Percentiles rank a stretch among this genome's conserved stretches.
phyloP scores from a whole-genome alignment of 2,888 invertebrate genomes.

The Folsomia candida region DNA sequence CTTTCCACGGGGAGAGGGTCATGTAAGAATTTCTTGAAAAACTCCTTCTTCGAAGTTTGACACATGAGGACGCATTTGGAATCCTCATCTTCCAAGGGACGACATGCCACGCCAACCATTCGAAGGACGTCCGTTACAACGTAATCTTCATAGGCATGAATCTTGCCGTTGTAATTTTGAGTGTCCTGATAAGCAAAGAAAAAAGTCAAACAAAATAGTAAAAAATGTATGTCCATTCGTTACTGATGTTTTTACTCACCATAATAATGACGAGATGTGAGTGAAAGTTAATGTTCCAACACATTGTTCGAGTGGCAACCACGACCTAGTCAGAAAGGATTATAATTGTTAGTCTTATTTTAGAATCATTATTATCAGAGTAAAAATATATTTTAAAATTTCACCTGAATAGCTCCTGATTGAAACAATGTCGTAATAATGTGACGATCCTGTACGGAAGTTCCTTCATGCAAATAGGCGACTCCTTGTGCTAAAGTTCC shows the following conservation, averaged over 20 bases:
- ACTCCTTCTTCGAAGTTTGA: slow-evolving; percentile 95
- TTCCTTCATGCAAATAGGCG: slow-evolving; percentile 94
- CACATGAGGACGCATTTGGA: slow-evolving; percentile 95
- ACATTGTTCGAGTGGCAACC: slow-evolving; percentile 86
- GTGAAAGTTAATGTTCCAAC: slow-evolving; percentile 86
- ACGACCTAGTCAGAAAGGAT: slow-evolving; percentile 65
- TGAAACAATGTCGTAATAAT: slow-evolving; percentile 91
- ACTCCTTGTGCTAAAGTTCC: slow-evolving; percentile 93
- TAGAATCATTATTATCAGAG: neutral
- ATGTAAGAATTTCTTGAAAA: slow-evolving; percentile 90
- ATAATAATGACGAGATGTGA: slow-evolving; percentile 94
- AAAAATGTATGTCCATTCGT: too few species aligned
- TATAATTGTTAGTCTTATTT: slow-evolving; percentile 6
- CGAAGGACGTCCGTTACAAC: slow-evolving; percentile 95
- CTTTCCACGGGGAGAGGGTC: slow-evolving; percentile 97
- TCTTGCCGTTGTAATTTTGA: slow-evolving; percentile 81
- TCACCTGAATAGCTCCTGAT: slow-evolving; percentile 74
- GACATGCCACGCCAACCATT: slow-evolving; percentile 95
- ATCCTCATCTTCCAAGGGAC: slow-evolving; percentile 87
- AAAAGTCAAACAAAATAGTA: too few species aligned
- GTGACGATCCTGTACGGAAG: slow-evolving; percentile 77
- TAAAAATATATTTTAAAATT: neutral
- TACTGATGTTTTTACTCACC: too few species aligned
- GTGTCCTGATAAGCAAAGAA: too few species aligned
- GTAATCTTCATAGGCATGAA: slow-evolving; percentile 86